Conservation (phyloP, 2,113 vertebrate genomes). For the Miniopterus natalensis region DNA sequence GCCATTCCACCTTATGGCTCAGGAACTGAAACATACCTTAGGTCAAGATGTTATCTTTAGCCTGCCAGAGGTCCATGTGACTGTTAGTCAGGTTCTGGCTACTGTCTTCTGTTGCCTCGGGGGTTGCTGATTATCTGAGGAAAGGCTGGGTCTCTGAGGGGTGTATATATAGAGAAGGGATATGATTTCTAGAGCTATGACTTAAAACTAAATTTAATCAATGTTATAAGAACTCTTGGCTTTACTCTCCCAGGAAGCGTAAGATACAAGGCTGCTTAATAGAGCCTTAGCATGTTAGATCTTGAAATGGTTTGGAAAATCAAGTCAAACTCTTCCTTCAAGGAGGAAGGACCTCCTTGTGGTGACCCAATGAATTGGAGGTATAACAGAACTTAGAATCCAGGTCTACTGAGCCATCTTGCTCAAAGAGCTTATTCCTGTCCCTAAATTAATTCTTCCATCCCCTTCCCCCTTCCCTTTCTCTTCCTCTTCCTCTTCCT, state of each 20-base stretch:
- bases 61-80: not conserved
- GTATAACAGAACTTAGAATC: slow-evolving; percentile 42
- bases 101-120: not conserved
- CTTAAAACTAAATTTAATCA: not conserved
- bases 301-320: slow-evolving; percentile 27
- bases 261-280: slow-evolving; percentile 24
- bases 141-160: not conserved
- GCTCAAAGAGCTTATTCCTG: not conserved
- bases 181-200: not conserved
- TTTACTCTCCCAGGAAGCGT: not conserved
- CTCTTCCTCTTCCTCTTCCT: not conserved
- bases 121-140: not conserved
- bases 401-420: not conserved
- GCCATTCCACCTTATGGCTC: not conserved
- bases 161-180: not conserved
- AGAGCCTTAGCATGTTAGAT: slow-evolving; percentile 35
- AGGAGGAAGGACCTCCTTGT: not conserved
- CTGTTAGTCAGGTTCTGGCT: not conserved
- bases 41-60: not conserved
- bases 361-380: not conserved
- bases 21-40: not conserved
- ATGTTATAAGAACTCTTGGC: not conserved
- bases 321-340: slow-evolving; percentile 1
- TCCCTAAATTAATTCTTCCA: not conserved
- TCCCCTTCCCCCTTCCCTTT: not conserved